Evolutionary conservation across 2,113 vertebrate genomes (phyloP).

Genomic region (Larimichthys polyactis): DNA sequence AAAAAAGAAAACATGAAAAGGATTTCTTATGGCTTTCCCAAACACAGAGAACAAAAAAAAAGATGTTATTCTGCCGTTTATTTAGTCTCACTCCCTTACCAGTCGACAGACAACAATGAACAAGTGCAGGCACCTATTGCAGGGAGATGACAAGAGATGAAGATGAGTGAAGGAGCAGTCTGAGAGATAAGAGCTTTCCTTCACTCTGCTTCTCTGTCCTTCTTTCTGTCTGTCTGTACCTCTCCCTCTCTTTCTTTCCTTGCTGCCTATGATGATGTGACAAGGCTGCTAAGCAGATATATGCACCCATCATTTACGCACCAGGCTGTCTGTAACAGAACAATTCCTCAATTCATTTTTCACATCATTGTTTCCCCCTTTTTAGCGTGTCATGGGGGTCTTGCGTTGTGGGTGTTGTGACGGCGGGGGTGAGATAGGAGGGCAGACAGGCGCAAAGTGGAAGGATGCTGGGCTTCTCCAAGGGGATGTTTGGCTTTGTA

Average conservation of each 20-base stretch:
- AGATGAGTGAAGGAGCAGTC: slow-evolving; percentile 72
- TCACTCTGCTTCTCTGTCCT: slow-evolving; percentile 40
- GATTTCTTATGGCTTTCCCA: slow-evolving; percentile 64
- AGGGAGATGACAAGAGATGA: slow-evolving; percentile 77
- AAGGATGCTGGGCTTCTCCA: slow-evolving; percentile 78
- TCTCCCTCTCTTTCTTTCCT: slow-evolving; percentile 32
- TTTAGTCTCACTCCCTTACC: slow-evolving; percentile 72
- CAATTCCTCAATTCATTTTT: slow-evolving; percentile 86
- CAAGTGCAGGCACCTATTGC: slow-evolving; percentile 70
- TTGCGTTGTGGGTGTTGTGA: slow-evolving; percentile 61
- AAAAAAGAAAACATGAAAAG: slow-evolving; percentile 72
- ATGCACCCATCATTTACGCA: slow-evolving; percentile 71
- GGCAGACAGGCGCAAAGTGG: slow-evolving; percentile 76
- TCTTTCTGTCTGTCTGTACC: slow-evolving; percentile 46
- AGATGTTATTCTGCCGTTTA: slow-evolving; percentile 69
- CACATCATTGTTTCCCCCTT: slow-evolving; percentile 84
- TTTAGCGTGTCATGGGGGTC: slow-evolving; percentile 65
- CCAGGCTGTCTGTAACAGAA: slow-evolving; percentile 75
- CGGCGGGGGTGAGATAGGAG: slow-evolving; percentile 83
- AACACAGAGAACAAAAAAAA: slow-evolving; percentile 54
- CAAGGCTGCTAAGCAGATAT: slow-evolving; percentile 71
- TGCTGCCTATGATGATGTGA: slow-evolving; percentile 70
- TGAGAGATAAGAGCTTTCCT: slow-evolving; percentile 61
- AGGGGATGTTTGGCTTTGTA: slow-evolving; percentile 94
- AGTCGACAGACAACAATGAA: slow-evolving; percentile 73